A percentile compares a stretch with the other conserved stretches of the same genome.
Conservation (phyloP, 1,140 invertebrate species). For the Dryas iulia region DNA sequence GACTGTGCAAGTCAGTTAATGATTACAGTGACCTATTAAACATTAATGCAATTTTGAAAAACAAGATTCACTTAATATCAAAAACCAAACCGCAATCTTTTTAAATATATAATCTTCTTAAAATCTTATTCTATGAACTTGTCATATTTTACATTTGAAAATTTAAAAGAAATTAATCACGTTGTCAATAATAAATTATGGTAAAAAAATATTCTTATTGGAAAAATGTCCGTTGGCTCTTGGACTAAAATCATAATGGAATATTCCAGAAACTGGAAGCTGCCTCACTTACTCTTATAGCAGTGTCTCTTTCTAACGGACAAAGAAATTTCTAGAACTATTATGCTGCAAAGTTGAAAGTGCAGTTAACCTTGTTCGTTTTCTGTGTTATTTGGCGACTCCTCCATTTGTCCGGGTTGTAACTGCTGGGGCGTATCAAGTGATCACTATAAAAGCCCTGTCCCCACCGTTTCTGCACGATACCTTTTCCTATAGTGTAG, state of each 20-base stretch:
- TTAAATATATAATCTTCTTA: too few species aligned
- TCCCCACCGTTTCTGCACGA: constrained; percentile 20
- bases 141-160: too few species aligned
- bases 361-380: neutral
- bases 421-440: constrained; percentile 23
- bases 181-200: neutral
- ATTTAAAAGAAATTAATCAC: too few species aligned
- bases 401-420: constrained; percentile 34
- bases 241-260: constrained; percentile 30
- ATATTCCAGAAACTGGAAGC: constrained; percentile 23
- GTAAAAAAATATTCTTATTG: neutral
- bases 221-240: constrained; percentile 1
- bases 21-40: too few species aligned
- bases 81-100: too few species aligned
- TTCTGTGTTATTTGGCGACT: neutral
- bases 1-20: too few species aligned
- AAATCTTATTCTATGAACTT: too few species aligned
- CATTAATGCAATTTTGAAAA: too few species aligned
- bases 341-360: constrained; percentile 33
- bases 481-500: constrained; percentile 47
- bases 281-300: constrained; percentile 31
- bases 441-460: constrained; percentile 42
- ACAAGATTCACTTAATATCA: too few species aligned
- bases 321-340: constrained; percentile 58
- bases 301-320: constrained; percentile 34